These are phyloP conservation scores for Encarsia formosa DNA, from an alignment of 2,888 invertebrate species.

Conservation along the genomic window DNA sequence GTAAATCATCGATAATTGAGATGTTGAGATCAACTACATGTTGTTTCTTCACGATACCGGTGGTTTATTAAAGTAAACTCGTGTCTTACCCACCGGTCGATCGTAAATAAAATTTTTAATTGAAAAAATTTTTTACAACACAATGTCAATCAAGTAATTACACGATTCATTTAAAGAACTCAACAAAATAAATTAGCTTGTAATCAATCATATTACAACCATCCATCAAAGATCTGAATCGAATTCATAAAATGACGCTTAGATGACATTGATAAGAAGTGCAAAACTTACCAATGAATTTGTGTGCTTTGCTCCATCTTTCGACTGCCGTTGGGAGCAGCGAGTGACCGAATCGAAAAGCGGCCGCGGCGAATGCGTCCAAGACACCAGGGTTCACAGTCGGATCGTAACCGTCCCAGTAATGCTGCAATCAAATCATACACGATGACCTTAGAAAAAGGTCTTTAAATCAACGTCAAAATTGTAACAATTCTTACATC, in stretches of 20 bases:
- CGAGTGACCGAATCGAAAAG: conserved; percentile 89
- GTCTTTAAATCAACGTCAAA: not conserved
- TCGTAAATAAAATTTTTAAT: too few species aligned
- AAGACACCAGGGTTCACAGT: conserved; percentile 84
- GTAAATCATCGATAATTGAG: too few species aligned
- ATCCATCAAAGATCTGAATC: conserved; percentile 2
- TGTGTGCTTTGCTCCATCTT: conserved; percentile 91
- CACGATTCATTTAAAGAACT: too few species aligned
- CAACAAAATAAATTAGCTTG: too few species aligned
- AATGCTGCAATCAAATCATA: conserved; percentile 38
- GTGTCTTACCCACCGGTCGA: too few species aligned
- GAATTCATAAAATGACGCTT: not conserved
- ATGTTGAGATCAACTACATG: too few species aligned
- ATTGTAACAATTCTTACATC: conserved; percentile 54
- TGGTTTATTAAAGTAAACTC: too few species aligned
- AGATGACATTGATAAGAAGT: conserved; percentile 3
- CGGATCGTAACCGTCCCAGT: conserved; percentile 79
- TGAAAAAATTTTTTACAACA: not conserved
- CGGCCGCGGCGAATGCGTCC: conserved; percentile 86
- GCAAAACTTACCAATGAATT: conserved; percentile 79
- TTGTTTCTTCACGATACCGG: too few species aligned
- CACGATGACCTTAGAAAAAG: not conserved
- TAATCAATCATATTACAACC: too few species aligned
- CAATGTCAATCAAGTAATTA: too few species aligned
- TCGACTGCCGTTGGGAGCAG: conserved; percentile 85